phyloP scores from a whole-genome alignment of 2,888 invertebrate genomes.

The Leptogaster cylindrica region DNA sequence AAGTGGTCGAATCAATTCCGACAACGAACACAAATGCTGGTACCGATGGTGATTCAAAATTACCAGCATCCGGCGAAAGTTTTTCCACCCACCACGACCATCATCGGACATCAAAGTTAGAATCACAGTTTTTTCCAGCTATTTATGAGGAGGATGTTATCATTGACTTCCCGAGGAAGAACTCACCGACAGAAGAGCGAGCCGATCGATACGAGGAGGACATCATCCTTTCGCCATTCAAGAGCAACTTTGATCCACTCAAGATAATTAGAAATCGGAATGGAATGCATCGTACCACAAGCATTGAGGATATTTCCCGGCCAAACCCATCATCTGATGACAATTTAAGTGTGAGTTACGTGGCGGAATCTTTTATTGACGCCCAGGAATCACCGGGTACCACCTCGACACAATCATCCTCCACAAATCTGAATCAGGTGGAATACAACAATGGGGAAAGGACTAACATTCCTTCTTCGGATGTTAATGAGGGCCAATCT shows the following conservation, averaged over 20 bases:
- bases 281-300: not conserved
- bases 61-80: not conserved
- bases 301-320: not conserved
- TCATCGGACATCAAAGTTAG: constrained; percentile 49
- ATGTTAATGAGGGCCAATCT: constrained; percentile 28
- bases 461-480: not conserved
- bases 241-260: constrained; percentile 56
- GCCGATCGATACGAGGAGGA: constrained; percentile 58
- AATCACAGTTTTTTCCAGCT: constrained; percentile 59
- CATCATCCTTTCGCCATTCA: constrained; percentile 57
- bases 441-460: not conserved
- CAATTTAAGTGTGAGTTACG: constrained; percentile 57
- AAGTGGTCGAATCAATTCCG: constrained; percentile 60
- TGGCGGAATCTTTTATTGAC: constrained; percentile 62
- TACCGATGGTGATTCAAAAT: not conserved
- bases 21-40: constrained; percentile 49
- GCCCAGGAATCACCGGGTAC: constrained; percentile 56
- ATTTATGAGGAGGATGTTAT: constrained; percentile 55
- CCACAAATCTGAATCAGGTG: not conserved
- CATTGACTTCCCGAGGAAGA: constrained; percentile 43
- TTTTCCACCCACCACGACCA: not conserved
- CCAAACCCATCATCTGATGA: constrained; percentile 41
- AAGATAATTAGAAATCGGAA: constrained; percentile 52
- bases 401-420: constrained; percentile 11
- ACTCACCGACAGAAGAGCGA: constrained; percentile 13